These are phyloP conservation scores for Oasisia sp. DNA, from an alignment of 2,888 invertebrate genomes.

Conservation along the genomic window DNA sequence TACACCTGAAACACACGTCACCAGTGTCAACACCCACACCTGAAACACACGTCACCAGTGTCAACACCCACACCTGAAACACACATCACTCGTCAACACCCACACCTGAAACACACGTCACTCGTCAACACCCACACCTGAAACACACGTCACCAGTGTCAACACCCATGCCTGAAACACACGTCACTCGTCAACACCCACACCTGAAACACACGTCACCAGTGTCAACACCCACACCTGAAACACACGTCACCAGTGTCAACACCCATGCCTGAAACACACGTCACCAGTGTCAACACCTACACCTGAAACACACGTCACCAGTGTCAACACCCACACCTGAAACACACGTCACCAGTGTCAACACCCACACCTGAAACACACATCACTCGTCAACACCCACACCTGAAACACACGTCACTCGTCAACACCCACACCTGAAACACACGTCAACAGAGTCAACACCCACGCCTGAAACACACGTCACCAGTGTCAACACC, in stretches of 20 bases:
- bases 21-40: no score
- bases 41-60: constrained; percentile 74
- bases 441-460: neutral
- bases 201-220: no score
- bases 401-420: neutral
- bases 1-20: no score
- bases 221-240: no score
- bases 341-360: constrained; percentile 60
- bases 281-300: no score
- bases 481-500: neutral
- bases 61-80: constrained; percentile 85
- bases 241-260: neutral
- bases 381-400: neutral
- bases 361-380: constrained; percentile 85
- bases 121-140: no score
- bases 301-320: no score
- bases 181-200: no score
- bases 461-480: neutral
- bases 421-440: neutral
- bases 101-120: no score
- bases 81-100: neutral
- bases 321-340: no score
- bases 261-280: neutral
- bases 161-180: no score
- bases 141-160: no score